These are phyloP conservation scores for Epizoanthus stellaris DNA, from an alignment of 92 coral and sea anemone genomes.

Conservation along the genomic window DNA sequence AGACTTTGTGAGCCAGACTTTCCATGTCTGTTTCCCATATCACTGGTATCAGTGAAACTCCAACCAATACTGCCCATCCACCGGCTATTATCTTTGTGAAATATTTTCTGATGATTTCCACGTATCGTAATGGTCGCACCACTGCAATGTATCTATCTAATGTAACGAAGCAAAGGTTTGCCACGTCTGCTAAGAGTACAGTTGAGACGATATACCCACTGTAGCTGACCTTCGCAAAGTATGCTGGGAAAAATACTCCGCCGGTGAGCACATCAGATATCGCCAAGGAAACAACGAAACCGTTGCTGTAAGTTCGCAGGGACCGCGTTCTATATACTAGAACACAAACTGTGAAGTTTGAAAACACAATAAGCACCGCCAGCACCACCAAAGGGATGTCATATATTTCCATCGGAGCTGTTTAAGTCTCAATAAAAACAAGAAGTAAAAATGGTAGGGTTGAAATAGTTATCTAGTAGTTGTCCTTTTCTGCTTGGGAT, in stretches of 20 bases:
- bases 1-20: slow-evolving; percentile 3
- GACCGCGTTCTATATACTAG: slow-evolving; percentile 1
- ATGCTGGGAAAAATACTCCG: slow-evolving; percentile 35
- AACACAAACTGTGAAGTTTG: slow-evolving; percentile 14
- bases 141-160: slow-evolving; percentile 21
- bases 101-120: neutral
- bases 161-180: slow-evolving; percentile 16
- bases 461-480: neutral
- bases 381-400: slow-evolving; percentile 7
- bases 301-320: slow-evolving; percentile 19
- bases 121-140: slow-evolving; percentile 5
- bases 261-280: slow-evolving; percentile 24
- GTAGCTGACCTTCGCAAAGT: slow-evolving; percentile 21
- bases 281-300: slow-evolving; percentile 21
- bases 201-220: slow-evolving; percentile 8
- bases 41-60: slow-evolving; percentile 2
- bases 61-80: neutral
- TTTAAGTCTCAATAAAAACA: neutral
- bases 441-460: neutral
- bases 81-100: neutral
- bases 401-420: slow-evolving; percentile 8
- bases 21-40: slow-evolving; percentile 4
- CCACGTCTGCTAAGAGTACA: slow-evolving; percentile 2
- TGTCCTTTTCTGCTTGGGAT: no score
- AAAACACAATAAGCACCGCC: neutral